These are phyloP conservation scores for Octodon degus DNA, from an alignment of 2,113 vertebrate species.

Conservation along the genomic window DNA sequence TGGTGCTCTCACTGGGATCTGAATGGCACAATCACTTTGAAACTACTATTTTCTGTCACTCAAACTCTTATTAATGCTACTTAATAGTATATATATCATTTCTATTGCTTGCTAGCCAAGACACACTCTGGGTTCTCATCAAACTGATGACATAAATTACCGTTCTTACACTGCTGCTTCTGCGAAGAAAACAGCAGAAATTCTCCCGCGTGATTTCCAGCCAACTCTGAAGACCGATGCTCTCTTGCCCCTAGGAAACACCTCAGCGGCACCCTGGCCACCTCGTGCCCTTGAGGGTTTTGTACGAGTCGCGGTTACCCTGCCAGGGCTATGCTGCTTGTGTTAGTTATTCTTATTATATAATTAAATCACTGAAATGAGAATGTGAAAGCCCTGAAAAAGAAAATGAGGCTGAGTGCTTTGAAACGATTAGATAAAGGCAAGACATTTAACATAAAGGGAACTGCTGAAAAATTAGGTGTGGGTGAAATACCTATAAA, in stretches of 20 bases:
- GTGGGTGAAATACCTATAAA: constrained; percentile 45
- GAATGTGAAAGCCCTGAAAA: constrained; percentile 13
- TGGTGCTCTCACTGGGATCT: background rate
- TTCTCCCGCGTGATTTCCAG: background rate
- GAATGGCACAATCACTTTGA: background rate
- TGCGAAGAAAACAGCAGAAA: background rate
- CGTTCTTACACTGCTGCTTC: background rate
- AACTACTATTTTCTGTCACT: background rate
- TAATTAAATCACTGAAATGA: constrained; percentile 43
- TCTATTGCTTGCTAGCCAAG: background rate
- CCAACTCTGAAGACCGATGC: background rate
- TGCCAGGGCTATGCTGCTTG: background rate
- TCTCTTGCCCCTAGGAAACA: background rate
- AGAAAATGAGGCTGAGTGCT: constrained; percentile 42
- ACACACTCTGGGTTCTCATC: background rate
- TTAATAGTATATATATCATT: background rate
- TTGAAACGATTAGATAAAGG: constrained; percentile 46
- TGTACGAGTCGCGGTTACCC: background rate
- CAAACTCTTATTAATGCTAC: background rate
- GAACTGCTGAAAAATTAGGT: constrained; percentile 41
- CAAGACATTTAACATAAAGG: constrained; percentile 31
- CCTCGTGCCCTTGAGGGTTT: rapidly evolving
- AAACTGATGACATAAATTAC: background rate
- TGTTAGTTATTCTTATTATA: background rate
- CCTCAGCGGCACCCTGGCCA: rapidly evolving